phyloP scores from a whole-genome alignment of 1,140 invertebrate genomes.

The Aphidius gifuensis region DNA sequence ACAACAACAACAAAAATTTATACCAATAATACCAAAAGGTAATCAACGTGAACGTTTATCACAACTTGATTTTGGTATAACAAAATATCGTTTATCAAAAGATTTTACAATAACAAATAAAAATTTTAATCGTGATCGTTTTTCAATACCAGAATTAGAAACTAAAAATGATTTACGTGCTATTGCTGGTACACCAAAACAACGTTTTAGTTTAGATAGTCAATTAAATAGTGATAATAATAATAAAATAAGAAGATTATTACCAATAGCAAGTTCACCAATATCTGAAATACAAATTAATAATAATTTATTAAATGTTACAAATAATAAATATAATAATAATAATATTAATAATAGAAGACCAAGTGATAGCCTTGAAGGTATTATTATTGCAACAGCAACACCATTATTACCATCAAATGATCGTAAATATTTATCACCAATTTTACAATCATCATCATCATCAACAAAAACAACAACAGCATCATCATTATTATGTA shows the following conservation, averaged over 20 bases:
- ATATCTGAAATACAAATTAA: slow-evolving; percentile 39
- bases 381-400: slow-evolving; percentile 40
- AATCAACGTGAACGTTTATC: slow-evolving; percentile 45
- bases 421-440: slow-evolving; percentile 33
- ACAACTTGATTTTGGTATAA: slow-evolving; percentile 42
- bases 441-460: slow-evolving; percentile 22
- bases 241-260: slow-evolving; percentile 36
- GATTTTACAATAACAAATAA: slow-evolving; percentile 26
- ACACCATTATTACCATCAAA: slow-evolving; percentile 40
- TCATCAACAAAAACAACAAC: neutral
- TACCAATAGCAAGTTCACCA: slow-evolving; percentile 49
- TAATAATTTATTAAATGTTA: slow-evolving; percentile 24
- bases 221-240: slow-evolving; percentile 36
- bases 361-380: slow-evolving; percentile 39
- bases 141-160: slow-evolving; percentile 48
- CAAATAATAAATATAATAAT: slow-evolving; percentile 6
- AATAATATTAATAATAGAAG: slow-evolving; percentile 19
- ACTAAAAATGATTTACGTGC: slow-evolving; percentile 46
- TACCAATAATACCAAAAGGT: slow-evolving; percentile 24
- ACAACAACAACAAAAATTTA: slow-evolving; percentile 40
- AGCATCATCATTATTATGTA: neutral
- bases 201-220: slow-evolving; percentile 48
- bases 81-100: slow-evolving; percentile 30
- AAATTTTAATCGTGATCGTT: slow-evolving; percentile 46
- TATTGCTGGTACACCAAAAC: slow-evolving; percentile 48